These are phyloP conservation scores for Murina feae DNA, from an alignment of 2,113 vertebrate species.

Conservation along the genomic window DNA sequence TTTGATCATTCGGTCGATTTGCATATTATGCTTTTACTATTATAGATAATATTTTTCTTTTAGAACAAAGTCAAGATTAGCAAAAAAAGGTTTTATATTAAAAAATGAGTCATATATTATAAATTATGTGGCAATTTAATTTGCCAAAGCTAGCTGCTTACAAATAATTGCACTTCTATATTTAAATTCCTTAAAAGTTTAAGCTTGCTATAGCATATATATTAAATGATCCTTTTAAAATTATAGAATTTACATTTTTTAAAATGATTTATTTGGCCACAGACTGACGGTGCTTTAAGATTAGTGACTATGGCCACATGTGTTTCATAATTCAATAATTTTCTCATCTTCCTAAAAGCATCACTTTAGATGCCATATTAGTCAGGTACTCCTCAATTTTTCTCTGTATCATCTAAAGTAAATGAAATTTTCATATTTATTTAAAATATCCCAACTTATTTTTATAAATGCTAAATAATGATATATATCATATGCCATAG, in stretches of 20 bases:
- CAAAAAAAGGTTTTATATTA: neutral
- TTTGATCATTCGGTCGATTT: too few species aligned
- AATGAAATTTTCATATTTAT: neutral
- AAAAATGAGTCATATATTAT: neutral
- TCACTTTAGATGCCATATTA: neutral
- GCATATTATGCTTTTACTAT: too few species aligned
- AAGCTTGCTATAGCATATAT: neutral
- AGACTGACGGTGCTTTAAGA: neutral
- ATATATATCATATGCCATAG: neutral
- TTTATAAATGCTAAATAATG: neutral
- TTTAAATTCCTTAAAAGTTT: conserved; percentile 10
- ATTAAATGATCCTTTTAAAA: neutral
- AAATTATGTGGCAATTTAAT: neutral
- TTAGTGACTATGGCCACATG: neutral
- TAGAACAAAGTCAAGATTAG: neutral
- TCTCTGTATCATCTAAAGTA: neutral
- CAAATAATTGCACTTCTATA: neutral
- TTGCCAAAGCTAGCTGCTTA: neutral
- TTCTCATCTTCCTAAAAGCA: conserved; percentile 29
- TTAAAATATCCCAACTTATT: neutral
- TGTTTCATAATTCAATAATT: conserved; percentile 24
- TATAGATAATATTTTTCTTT: neutral
- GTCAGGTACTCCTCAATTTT: neutral
- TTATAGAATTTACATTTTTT: neutral
- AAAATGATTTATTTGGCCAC: neutral